phyloP scores from a whole-genome alignment of 2,888 invertebrate genomes.

The Hetaerina titia region DNA sequence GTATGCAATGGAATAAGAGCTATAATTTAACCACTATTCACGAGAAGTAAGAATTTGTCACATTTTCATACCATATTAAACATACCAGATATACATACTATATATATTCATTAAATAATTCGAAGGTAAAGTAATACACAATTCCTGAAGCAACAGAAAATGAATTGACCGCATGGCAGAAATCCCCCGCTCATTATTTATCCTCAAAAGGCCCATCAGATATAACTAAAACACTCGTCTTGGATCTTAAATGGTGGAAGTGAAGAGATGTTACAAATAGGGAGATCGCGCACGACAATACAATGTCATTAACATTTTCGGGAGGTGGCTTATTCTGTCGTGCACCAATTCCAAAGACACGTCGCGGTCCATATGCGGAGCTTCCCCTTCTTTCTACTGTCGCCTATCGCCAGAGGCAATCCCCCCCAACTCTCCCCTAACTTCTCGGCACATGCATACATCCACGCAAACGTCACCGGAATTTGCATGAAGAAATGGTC shows the following conservation, averaged over 20 bases:
- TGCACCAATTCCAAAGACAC: too few species aligned
- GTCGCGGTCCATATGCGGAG: too few species aligned
- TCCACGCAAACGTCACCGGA: neutral
- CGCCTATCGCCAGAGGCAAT: neutral
- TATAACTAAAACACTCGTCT: too few species aligned
- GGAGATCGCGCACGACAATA: too few species aligned
- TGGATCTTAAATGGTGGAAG: too few species aligned
- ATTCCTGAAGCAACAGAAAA: neutral
- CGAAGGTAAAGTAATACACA: neutral
- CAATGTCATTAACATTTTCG: too few species aligned
- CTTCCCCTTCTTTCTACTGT: neutral
- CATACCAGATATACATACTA: too few species aligned
- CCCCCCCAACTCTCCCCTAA: neutral
- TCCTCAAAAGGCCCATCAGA: neutral
- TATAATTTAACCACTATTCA: too few species aligned
- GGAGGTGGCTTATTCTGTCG: too few species aligned
- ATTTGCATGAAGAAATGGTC: conserved; percentile 17
- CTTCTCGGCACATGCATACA: neutral
- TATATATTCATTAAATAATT: neutral
- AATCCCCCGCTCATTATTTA: neutral
- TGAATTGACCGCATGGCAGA: neutral
- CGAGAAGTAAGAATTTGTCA: neutral
- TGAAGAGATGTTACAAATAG: too few species aligned
- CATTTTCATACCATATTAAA: neutral
- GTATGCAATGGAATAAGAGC: neutral